Base-by-base conservation (phyloP, 1,140 invertebrate species). In the Pararge aegeria region DNA sequence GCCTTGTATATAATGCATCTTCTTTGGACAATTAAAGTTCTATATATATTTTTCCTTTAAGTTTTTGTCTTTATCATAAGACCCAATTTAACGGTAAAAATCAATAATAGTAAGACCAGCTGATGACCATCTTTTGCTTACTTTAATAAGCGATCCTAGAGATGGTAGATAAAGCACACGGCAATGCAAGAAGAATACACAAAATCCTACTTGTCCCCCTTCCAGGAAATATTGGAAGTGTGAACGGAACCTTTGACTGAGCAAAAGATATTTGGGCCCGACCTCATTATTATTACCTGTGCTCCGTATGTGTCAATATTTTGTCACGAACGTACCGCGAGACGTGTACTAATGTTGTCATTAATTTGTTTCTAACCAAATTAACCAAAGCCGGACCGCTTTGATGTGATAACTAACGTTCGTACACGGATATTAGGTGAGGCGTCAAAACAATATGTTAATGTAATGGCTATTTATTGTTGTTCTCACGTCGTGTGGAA, bases 291-390 rank as follows among this genome's bases (percentile, higher is more conserved):
- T 84, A 65, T 70, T 68, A 70, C 59, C 44, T 49, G 56, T 46
- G 55, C 48, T 60, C 50, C 59, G 51, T 30, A 74, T 68, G 66
- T 86, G 81, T 89, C 86, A 89, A 89, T 89, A 89, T 87, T 89
- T 80, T 89, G 83, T 89, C 86, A 89, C 83, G 83, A 87, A 72
- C 71, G 63, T 57, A 60, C 80, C 52, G 27, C 60, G 53, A 57
- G 86, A 87, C 86, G 71, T 78, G 57, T 71, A 89, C 75, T 80
- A 89, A 89, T 89, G 81, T 54, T 27, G 62, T 75, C 80, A 87
- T 87, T 87, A 85, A 87, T 85, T 74, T 80, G 71, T 78, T 78
- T 80, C 73, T 80, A 80, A 80, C 80, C 29, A 80, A 89, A 89
- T 89, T 83, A 89, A 82, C 65, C 61, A 67, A 76, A 38, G 65